Evolutionary conservation across 1,140 invertebrate species (phyloP), one percentile per base, ranked within the genome.

Genomic region (Zaprionus taronus): DNA sequence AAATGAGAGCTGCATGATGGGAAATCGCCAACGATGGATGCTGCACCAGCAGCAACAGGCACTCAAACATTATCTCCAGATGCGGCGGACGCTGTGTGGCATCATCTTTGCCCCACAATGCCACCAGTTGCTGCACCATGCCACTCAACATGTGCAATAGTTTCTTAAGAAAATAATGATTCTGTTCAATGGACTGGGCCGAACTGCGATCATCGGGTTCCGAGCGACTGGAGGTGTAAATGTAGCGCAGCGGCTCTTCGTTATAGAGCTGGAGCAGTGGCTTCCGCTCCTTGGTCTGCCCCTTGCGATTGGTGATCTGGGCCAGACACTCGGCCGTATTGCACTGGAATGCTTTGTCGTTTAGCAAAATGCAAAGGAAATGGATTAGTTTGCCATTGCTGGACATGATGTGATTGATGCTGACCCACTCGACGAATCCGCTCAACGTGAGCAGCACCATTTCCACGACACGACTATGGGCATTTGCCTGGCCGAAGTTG

Each of bases 401-500:
- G 17, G 95, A 95, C 93, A 97, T 97, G 22, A 98, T 96, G 93
- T 98, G 96, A 69, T 94, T 95, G 92, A 97, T 97, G 4, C 96
- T 96, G 44, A 98, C 97, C 97, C 98, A 98, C 91, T 98, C 97
- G 1, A 98, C 97, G 93, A 98, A 98, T 4, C 96, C 97, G 41
- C 96, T 96, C 14, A 98, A 91, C 1, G 97, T 98, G 28, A 96
- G 92, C 17, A 99, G 93, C 14, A 97, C 97, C 67, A 97, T 96
- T 93, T 96, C 96, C 22, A 97, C 96, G 67, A 97, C 96, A 83
- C 96, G 94, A 68, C 95, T 95, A 79, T 97, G 96, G 14, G 95
- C 95, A 6, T 94, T 94, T 14, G 96, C 96, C 68, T 95, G 95
- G 5, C 91, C 89, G n/a, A 93, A 94, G 72, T 95, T 94, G 17